A percentile compares a stretch with the other conserved stretches of the same genome.
Evolutionary conservation across 2,888 invertebrate species (phyloP).

Genomic region (Sialis fuliginosa): DNA sequence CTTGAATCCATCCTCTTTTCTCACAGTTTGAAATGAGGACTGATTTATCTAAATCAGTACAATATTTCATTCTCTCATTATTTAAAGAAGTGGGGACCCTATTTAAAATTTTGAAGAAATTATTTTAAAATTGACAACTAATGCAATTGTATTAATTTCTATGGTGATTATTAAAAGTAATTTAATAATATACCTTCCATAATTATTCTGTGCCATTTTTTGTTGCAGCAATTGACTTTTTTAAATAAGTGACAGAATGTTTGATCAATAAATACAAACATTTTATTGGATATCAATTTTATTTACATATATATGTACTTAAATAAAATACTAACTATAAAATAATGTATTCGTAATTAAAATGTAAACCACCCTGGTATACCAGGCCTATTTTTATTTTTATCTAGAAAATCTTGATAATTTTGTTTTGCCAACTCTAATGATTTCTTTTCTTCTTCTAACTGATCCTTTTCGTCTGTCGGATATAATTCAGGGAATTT

Average conservation of each 20-base stretch:
- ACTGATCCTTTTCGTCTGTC: conserved; percentile 28
- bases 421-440: conserved; percentile 42
- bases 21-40: conserved; percentile 85
- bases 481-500: conserved; percentile 59
- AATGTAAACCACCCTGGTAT: conserved; percentile 66
- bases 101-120: conserved; percentile 1
- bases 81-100: conserved; percentile 11
- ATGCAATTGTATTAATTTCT: too few relatives aligned
- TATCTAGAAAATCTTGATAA: conserved; percentile 37
- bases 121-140: too few relatives aligned
- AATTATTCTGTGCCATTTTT: conserved; percentile 16
- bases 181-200: too few relatives aligned
- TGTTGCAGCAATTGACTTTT: conserved; percentile 31
- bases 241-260: too few relatives aligned
- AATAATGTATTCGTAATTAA: conserved; percentile 20
- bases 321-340: too few relatives aligned
- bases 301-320: too few relatives aligned
- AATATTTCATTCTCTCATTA: conserved; percentile 41
- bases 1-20: conserved; percentile 77
- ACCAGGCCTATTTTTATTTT: conserved; percentile 49
- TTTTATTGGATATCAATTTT: too few relatives aligned
- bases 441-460: conserved; percentile 38
- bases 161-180: too few relatives aligned
- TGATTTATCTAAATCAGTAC: conserved; percentile 86
- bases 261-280: too few relatives aligned